Evolutionary conservation across 2,113 vertebrate genomes (phyloP).

Genomic region (Pyxicephalus adspersus): DNA sequence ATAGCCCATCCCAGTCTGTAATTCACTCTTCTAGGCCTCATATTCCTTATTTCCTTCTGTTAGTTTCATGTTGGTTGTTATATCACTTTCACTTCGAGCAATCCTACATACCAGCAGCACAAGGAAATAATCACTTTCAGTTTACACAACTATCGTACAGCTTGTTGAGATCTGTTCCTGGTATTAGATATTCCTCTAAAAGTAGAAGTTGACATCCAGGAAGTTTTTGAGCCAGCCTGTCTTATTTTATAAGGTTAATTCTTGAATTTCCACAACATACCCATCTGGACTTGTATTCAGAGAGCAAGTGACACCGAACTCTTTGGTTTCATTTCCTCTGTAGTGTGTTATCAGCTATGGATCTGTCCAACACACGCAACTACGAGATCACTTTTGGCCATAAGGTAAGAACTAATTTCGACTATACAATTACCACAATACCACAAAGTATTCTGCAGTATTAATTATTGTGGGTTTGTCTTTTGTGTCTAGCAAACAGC

Average conservation of each 20-base stretch:
- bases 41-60: background rate
- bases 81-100: slow-evolving; percentile 32
- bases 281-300: background rate
- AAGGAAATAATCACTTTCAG: slow-evolving; percentile 31
- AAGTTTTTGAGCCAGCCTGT: background rate
- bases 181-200: background rate
- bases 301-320: background rate
- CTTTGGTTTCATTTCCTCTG: background rate
- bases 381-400: background rate
- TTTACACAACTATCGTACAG: slow-evolving; percentile 10
- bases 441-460: too few species aligned
- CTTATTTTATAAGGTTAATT: background rate
- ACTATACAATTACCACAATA: too few species aligned
- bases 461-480: too few species aligned
- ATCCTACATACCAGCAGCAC: background rate
- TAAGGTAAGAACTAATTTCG: background rate
- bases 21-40: too few species aligned
- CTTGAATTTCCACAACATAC: background rate
- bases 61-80: too few species aligned
- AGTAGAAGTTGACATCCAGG: background rate
- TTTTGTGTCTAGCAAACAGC: too few species aligned
- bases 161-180: background rate
- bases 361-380: background rate
- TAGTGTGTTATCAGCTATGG: background rate
- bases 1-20: too few species aligned